Base-by-base conservation (phyloP, 2,113 vertebrate genomes). In the Hemicordylus capensis region DNA sequence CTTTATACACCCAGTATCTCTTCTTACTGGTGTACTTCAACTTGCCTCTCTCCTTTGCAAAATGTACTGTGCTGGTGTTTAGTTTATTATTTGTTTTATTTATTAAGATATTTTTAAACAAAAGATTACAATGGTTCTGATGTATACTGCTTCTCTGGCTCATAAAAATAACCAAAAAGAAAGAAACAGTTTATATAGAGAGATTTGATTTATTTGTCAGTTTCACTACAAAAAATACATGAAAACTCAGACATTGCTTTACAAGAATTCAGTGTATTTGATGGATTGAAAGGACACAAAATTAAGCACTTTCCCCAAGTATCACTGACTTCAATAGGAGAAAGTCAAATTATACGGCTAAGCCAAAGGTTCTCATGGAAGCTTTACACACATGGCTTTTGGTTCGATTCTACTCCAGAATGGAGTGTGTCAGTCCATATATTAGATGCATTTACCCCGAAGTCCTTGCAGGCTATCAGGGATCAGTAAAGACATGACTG, bases 31-130 rank as follows among this genome's bases (percentile, higher is more conserved):
- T 59, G 83, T 83, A 78, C 91, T 94, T 89, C 86, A 4, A 75
- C 91, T 90, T 78, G 1, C 37, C 2, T 1, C 3, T 84, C 89
- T 26, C 70, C 85, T 76, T 79, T 78, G 59, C 78, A 85, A 75
- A 59, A 86, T 95, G 90, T 93, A 95, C 96, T 88, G 91, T 97
- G 92, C 95, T 96, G 96, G 87, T 98, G 97, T 98, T 95, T 97
- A 97, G 97, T 96, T 91, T 95, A 95, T 95, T 95, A 76, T 96
- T 95, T 97, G 96, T 96, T 96, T 98, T 99, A 99, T 99, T 99
- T 99, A 98, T 99, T 98, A 97, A 98, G 97, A 98, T 95, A 95
- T 97, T 96, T 98, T 97, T 96, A 95, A 97, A 84, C 88, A 93
- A 87, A 94, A 89, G 89, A 95, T 89, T 85, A 89, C 94, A 94